These are phyloP conservation scores for Xestia ashworthii DNA, from an alignment of 2,888 invertebrate genomes.

Conservation along the genomic window DNA sequence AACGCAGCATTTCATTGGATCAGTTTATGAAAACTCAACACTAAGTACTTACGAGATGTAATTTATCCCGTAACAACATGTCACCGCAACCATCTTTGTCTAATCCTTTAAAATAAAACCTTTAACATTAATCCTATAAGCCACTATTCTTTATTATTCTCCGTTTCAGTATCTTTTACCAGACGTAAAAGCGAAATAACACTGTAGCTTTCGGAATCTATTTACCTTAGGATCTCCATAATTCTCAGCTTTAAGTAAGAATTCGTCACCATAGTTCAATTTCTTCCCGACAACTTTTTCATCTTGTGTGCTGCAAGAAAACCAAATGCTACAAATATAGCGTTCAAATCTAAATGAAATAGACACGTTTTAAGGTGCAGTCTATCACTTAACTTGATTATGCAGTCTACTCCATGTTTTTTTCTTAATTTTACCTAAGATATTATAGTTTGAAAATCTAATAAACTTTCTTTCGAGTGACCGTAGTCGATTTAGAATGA, in stretches of 20 bases:
- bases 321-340: constrained; percentile 28
- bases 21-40: constrained; percentile 7
- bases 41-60: neutral
- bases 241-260: constrained; percentile 84
- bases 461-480: too few relatives aligned
- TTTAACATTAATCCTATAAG: neutral
- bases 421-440: neutral
- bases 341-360: constrained; percentile 9
- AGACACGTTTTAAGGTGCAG: neutral
- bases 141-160: neutral
- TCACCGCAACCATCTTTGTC: neutral
- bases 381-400: neutral
- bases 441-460: too few relatives aligned
- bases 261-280: constrained; percentile 87
- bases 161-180: neutral
- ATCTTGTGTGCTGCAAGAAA: constrained; percentile 74
- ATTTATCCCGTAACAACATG: neutral
- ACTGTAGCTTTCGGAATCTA: neutral
- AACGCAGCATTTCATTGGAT: too few relatives aligned
- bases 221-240: constrained; percentile 84
- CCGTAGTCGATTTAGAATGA: neutral
- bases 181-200: neutral
- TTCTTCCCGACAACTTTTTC: constrained; percentile 78
- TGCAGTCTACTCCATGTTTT: neutral
- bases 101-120: neutral